Base-by-base conservation (phyloP, 2,888 invertebrate genomes). In the Folsomia candida region DNA sequence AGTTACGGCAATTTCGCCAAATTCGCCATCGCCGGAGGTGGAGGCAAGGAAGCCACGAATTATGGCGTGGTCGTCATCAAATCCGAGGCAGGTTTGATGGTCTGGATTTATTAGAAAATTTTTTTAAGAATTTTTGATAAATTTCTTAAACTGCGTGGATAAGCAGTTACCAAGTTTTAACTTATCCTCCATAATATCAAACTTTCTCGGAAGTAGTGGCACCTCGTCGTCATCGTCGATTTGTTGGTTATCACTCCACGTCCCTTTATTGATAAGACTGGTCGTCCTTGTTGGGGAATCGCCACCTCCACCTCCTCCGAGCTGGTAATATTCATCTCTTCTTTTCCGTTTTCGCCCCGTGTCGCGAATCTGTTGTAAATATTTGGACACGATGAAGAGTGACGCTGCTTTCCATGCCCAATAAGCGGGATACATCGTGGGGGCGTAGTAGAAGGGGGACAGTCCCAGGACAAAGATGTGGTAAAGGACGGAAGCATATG, bases 391-490 rank as follows among this genome's bases (percentile, higher is more conserved):
- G n/a, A n/a, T n/a, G n/a, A 20, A 28, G 29, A 62, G 20, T 11
- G 29, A 27, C 2, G 3, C 2, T 26, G 37, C 4, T 62, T 62
- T 62, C n/a, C 22, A 62, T 20, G 11, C 20, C 62, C 62, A 62
- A 24, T 62, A 62, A 6, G 4, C 22, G 6, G 62, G 62, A n/a
- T 62, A 62, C 62, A 62, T 62, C 9, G 24, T 20, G 3, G 37
- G 2, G 3, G 29, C 62, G 37, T 28, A 62, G 62, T 62, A 62
- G 22, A 29, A 37, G n/a, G 62, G 62, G 29, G 20, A 28, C 22
- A 6, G 14, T 28, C 62, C 62, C 27, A 62, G 6, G 29, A 62
- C 27, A 6, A 29, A 2, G 2, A 26, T 26, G 25, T 62, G 62
- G 29, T 6, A 62, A 6, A 29, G 9, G 3, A 29, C 18, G 2